These are phyloP conservation scores for Ochropleura plecta DNA, from an alignment of 2,888 invertebrate species.

Conservation along the genomic window DNA sequence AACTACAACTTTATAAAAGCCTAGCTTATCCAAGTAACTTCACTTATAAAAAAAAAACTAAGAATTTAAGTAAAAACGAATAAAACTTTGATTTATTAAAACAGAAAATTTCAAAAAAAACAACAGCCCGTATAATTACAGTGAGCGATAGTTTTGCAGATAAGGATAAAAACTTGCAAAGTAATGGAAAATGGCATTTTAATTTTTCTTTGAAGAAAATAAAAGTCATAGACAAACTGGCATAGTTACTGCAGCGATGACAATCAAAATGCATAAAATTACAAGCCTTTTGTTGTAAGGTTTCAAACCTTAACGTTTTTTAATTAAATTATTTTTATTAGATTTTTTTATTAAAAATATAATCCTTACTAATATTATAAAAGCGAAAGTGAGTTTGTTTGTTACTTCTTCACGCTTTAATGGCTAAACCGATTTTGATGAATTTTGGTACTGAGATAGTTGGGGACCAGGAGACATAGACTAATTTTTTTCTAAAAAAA, in stretches of 20 bases:
- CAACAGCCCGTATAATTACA: not conserved
- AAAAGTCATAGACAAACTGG: not conserved
- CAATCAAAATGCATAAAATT: not conserved
- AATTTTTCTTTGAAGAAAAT: slow-evolving; percentile 3
- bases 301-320: too few relatives aligned
- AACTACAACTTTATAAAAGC: not conserved
- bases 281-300: too few relatives aligned
- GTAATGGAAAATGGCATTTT: slow-evolving; percentile 6
- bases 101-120: not conserved
- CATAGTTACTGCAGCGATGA: not conserved
- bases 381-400: too few relatives aligned
- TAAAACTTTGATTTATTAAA: not conserved
- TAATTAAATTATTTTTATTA: too few relatives aligned
- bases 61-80: not conserved
- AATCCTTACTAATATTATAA: too few relatives aligned
- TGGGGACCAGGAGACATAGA: too few relatives aligned
- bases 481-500: too few relatives aligned
- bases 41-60: not conserved
- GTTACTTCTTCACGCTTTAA: too few relatives aligned
- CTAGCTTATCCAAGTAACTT: not conserved
- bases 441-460: too few relatives aligned
- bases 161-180: slow-evolving; percentile 21
- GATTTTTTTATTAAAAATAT: too few relatives aligned
- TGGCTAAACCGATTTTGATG: too few relatives aligned
- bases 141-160: slow-evolving; percentile 7